Percentiles rank a stretch among this genome's conserved stretches.
Conservation (phyloP, 2,113 vertebrate species). For the Campylomormyrus tamandua region DNA sequence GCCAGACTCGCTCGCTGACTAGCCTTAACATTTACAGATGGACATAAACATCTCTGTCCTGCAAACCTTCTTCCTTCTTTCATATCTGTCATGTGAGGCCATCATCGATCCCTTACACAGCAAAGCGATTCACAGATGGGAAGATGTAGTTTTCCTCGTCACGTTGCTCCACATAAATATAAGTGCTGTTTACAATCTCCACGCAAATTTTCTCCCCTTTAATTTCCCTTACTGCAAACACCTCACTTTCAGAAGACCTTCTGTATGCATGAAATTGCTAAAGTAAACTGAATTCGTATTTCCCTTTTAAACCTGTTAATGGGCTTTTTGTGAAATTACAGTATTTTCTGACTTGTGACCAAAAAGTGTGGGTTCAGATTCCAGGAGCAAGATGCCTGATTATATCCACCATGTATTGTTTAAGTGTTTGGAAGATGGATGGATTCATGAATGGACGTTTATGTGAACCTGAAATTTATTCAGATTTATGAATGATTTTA, state of each 20-base stretch:
- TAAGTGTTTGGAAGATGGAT: background rate
- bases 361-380: background rate
- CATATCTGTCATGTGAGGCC: background rate
- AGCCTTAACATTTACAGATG: slow-evolving; percentile 12
- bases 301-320: background rate
- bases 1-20: background rate
- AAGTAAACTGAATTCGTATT: background rate
- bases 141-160: background rate
- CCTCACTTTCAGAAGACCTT: background rate
- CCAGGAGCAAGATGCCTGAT: background rate
- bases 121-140: background rate
- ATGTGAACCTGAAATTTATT: background rate
- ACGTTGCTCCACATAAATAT: background rate
- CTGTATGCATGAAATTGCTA: background rate
- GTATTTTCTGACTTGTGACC: background rate
- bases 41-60: slow-evolving; percentile 6
- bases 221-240: background rate
- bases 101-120: background rate
- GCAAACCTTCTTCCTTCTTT: background rate
- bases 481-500: background rate
- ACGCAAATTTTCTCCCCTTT: background rate
- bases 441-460: background rate
- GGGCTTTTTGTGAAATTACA: background rate
- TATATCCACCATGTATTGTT: background rate
- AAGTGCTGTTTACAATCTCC: background rate